Evolutionary conservation across 2,113 vertebrate genomes (phyloP).

Genomic region (Phodopus roborovskii): DNA sequence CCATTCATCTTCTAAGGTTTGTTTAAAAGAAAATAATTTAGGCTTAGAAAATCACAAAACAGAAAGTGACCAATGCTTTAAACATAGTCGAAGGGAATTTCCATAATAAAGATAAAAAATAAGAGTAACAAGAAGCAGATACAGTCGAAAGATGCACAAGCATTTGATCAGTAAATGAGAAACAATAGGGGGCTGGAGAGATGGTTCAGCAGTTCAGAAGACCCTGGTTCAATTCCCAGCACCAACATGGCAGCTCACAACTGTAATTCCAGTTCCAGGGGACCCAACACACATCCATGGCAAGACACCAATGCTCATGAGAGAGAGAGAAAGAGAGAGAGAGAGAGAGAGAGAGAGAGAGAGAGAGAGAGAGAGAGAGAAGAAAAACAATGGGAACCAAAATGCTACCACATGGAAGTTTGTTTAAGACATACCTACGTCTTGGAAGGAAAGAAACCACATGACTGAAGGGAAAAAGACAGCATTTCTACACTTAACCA

Average conservation of each 20-base stretch:
- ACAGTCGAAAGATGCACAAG: background rate
- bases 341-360: too few species aligned
- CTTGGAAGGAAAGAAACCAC: background rate
- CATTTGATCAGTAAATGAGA: background rate
- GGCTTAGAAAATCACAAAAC: background rate
- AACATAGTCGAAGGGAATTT: background rate
- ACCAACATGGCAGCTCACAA: too few species aligned
- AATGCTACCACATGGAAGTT: background rate
- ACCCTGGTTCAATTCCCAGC: too few species aligned
- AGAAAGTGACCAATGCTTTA: background rate
- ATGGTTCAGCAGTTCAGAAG: background rate
- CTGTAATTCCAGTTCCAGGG: background rate
- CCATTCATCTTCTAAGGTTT: background rate
- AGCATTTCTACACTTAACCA: background rate
- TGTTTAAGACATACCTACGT: background rate
- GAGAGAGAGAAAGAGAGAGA: too few species aligned
- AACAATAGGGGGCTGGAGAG: background rate
- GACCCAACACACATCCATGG: background rate
- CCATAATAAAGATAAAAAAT: background rate
- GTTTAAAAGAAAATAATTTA: background rate
- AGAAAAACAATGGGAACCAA: background rate
- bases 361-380: too few species aligned
- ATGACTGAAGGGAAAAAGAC: background rate
- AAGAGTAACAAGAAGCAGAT: background rate
- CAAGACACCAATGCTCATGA: background rate